Evolutionary conservation across 2,888 invertebrate genomes (phyloP), one percentile per base, ranked within the genome.

Genomic region (Priocnemis perturbator): DNA sequence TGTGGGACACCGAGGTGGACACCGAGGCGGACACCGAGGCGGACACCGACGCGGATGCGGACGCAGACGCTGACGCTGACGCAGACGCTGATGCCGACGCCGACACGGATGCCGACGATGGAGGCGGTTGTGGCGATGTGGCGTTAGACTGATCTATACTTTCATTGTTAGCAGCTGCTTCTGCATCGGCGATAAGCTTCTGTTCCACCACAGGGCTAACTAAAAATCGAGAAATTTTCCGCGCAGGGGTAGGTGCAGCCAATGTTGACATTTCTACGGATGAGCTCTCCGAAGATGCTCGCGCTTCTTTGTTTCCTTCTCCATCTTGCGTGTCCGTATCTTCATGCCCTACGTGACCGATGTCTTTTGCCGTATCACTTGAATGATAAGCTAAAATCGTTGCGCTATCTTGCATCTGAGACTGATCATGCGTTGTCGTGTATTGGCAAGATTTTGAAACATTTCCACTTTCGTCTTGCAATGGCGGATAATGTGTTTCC

Each of bases 171-270:
- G 7, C 37, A 37, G 67, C 62, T 26, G 50, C 48, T 57, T 74
- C 78, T 21, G 69, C 78, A 57, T 80, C 78, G 15, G n/a, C 47
- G 4, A 67, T 5, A 20, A 76, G 63, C 47, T 91, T 87, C 76
- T 90, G 92, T 83, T 93, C 93, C 44, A 94, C 91, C 0, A 95
- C 95, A 21, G 95, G 95, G 87, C 95, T 95, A 79, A 96, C 95
- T 86, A 95, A 91, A 89, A 96, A 96, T 67, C 95, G 90, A 37
- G 95, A 95, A 81, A 95, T 94, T 87, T 95, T 95, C 69, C 95
- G 90, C 26, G 91, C 90, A 55, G 91, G 91, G 79, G 92, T 80
- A 14, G 83, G 92, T 9, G 91, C 73, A 2, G 78, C 68, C 19
- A 83, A 64, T 47, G 81, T 83, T 7, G 73, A 57, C 21, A 70